Evolutionary conservation across 2,888 invertebrate genomes (phyloP).

Genomic region (Hypselothyrea guttata): DNA sequence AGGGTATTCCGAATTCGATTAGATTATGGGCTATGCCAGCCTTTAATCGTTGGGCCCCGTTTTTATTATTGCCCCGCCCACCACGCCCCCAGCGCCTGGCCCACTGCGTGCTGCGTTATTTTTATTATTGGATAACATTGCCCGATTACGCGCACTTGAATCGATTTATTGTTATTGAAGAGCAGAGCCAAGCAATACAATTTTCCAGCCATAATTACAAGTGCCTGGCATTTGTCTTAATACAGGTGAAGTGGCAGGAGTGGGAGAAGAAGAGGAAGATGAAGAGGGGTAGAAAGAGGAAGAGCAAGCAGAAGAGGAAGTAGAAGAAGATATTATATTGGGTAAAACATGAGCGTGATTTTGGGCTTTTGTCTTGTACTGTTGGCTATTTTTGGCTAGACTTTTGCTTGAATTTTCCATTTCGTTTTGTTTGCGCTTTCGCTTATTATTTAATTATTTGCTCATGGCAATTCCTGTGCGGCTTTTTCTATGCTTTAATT

Average conservation of each 20-base stretch:
- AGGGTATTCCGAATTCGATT: too few relatives aligned
- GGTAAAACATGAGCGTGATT: neutral
- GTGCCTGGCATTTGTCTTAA: slow-evolving; percentile 53
- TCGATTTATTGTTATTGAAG: slow-evolving; percentile 73
- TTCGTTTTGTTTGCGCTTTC: slow-evolving; percentile 34
- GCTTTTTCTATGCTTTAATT: slow-evolving; percentile 55
- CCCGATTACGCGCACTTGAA: slow-evolving; percentile 72
- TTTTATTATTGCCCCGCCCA: slow-evolving; percentile 53
- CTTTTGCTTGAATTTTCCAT: slow-evolving; percentile 4
- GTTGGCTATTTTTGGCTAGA: too few relatives aligned
- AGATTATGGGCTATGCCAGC: neutral
- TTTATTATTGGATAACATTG: slow-evolving; percentile 72
- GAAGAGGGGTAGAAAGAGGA: neutral
- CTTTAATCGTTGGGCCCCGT: slow-evolving; percentile 16
- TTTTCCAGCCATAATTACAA: slow-evolving; percentile 71
- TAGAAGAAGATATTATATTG: neutral
- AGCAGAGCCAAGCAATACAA: slow-evolving; percentile 32
- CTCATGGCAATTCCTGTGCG: slow-evolving; percentile 63
- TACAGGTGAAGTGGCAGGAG: neutral
- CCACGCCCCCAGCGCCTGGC: neutral
- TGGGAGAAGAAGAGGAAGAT: neutral
- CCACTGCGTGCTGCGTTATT: slow-evolving; percentile 40
- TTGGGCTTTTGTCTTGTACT: neutral
- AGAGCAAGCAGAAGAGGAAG: neutral
- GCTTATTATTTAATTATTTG: slow-evolving; percentile 73